These are phyloP conservation scores for Norana najaformis DNA, from an alignment of 2,888 invertebrate species.

Conservation along the genomic window DNA sequence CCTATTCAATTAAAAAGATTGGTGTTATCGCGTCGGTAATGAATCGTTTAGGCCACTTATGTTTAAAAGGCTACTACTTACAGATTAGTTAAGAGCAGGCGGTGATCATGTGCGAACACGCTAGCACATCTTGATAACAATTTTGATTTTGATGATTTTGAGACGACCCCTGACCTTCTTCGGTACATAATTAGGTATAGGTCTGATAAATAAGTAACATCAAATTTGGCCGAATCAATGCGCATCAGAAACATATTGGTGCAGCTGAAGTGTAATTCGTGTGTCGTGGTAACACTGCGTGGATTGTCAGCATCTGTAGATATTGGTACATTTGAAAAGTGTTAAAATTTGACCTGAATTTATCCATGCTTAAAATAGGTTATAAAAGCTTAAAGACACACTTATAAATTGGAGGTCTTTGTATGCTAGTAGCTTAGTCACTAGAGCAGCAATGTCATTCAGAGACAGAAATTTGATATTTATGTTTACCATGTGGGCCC, in stretches of 20 bases:
- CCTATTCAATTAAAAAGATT: background rate
- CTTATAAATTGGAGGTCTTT: background rate
- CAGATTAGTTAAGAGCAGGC: background rate
- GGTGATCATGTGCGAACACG: background rate
- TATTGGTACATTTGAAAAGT: too few relatives aligned
- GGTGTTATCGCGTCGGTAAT: background rate
- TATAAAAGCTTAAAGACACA: background rate
- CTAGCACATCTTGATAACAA: background rate
- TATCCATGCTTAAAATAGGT: background rate
- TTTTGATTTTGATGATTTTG: slow-evolving; percentile 9
- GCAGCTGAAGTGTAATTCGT: background rate
- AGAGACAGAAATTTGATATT: background rate
- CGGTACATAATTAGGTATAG: background rate
- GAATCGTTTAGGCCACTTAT: background rate
- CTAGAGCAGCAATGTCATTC: background rate
- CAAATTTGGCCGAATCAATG: background rate
- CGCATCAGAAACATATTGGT: background rate
- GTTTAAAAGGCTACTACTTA: background rate
- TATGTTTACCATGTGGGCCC: background rate
- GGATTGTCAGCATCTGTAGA: background rate
- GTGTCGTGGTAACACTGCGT: background rate
- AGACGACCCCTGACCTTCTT: background rate
- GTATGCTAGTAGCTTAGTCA: background rate
- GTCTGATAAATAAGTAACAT: background rate
- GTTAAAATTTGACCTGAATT: background rate